A percentile compares a stretch with the other conserved stretches of the same genome.
Conservation (phyloP, 1,140 invertebrate species). For the Coenobita brevimanus region DNA sequence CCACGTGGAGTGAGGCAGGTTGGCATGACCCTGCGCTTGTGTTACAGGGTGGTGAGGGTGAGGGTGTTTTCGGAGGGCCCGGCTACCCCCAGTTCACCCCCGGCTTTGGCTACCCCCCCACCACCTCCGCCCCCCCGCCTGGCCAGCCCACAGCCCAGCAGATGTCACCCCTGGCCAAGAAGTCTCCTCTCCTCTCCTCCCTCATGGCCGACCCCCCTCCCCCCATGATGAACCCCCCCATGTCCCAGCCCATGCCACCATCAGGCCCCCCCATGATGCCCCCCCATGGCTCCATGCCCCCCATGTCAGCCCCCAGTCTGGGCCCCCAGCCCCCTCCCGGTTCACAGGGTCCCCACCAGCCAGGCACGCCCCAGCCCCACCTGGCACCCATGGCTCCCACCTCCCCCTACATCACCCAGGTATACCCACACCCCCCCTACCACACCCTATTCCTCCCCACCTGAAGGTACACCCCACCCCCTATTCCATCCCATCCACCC, state of each 20-base stretch:
- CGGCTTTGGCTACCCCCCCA: slow-evolving; percentile 58
- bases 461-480: not conserved
- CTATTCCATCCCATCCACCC: not conserved
- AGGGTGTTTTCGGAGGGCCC: slow-evolving; percentile 76
- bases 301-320: slow-evolving; percentile 72
- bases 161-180: slow-evolving; percentile 72
- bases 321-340: slow-evolving; percentile 57
- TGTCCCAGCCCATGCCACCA: slow-evolving; percentile 71
- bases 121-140: slow-evolving; percentile 52
- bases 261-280: slow-evolving; percentile 70
- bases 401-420: slow-evolving; percentile 70
- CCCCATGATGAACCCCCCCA: slow-evolving; percentile 72
- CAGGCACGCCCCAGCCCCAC: slow-evolving; percentile 54
- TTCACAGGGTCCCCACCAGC: slow-evolving; percentile 54
- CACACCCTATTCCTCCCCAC: not conserved
- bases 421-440: slow-evolving; percentile 19
- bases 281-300: slow-evolving; percentile 68
- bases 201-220: slow-evolving; percentile 71
- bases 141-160: slow-evolving; percentile 69
- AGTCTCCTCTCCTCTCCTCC: slow-evolving; percentile 72
- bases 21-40: slow-evolving; percentile 58
- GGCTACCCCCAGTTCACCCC: slow-evolving; percentile 69
- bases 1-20: too few species aligned
- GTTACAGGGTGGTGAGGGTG: slow-evolving; percentile 75
- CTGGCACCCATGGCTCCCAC: slow-evolving; percentile 59